phyloP scores from a whole-genome alignment of 2,888 invertebrate species.

The Nudaria mundana region DNA sequence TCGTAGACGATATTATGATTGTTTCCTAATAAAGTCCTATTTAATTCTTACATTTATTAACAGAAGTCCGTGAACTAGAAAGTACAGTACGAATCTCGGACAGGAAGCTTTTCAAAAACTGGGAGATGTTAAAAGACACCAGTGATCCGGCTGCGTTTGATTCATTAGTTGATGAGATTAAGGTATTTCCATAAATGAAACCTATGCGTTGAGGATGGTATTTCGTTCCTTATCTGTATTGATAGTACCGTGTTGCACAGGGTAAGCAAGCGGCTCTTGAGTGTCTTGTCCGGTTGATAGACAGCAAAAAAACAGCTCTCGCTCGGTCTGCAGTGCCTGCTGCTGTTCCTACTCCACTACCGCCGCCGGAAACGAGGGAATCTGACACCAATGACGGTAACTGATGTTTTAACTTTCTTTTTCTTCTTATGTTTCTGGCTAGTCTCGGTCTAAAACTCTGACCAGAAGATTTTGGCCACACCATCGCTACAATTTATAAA shows the following conservation, averaged over 20 bases:
- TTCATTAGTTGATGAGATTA: constrained; percentile 61
- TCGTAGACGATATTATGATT: too few species aligned
- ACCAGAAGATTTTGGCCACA: too few species aligned
- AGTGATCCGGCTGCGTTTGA: constrained; percentile 56
- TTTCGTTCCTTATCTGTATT: too few species aligned
- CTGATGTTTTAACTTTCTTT: neutral
- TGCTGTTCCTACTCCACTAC: constrained; percentile 42
- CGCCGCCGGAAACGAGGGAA: constrained; percentile 43
- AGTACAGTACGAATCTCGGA: constrained; percentile 63
- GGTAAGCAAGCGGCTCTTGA: constrained; percentile 64
- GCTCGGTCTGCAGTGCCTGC: constrained; percentile 27
- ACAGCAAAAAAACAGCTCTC: constrained; percentile 44
- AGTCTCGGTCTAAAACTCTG: too few species aligned
- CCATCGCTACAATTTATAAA: too few species aligned
- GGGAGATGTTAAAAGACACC: constrained; percentile 65
- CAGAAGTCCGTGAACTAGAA: constrained; percentile 68
- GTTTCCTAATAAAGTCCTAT: neutral
- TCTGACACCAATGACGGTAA: constrained; percentile 39
- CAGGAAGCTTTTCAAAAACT: constrained; percentile 64
- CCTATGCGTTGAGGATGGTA: too few species aligned
- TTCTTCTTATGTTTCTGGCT: too few species aligned
- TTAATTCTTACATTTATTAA: neutral
- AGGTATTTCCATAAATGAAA: constrained; percentile 35
- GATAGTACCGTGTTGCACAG: too few species aligned
- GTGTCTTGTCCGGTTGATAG: constrained; percentile 59